Evolutionary conservation across 2,797 vertebrate genomes (phyloP).

Genomic region (Gallinago solitaria): DNA sequence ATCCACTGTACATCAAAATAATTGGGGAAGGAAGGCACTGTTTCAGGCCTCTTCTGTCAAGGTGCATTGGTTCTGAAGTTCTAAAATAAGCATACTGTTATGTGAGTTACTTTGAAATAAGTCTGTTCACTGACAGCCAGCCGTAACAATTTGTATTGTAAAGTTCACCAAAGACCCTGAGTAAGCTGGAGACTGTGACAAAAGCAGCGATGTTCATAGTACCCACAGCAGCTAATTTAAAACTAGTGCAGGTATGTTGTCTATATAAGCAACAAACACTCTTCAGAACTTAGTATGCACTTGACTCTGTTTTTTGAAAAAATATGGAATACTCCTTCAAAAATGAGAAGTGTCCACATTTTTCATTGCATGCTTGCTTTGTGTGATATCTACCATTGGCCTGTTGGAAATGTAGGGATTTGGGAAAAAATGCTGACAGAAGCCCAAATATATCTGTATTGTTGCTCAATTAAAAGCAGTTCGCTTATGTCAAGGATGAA

Average conservation of each 20-base stretch:
- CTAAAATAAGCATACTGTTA: not conserved
- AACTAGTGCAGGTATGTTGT: not conserved
- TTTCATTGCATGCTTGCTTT: not conserved
- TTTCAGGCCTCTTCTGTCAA: not conserved
- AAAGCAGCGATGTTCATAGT: not conserved
- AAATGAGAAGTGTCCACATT: not conserved
- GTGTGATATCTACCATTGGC: not conserved
- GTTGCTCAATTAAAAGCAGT: not conserved
- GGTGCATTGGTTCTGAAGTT: not conserved
- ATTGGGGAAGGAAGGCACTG: not conserved
- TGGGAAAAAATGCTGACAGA: not conserved
- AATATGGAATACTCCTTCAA: not conserved
- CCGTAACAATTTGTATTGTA: not conserved
- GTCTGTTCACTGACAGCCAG: not conserved
- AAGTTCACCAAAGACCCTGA: not conserved
- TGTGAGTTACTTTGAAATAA: not conserved
- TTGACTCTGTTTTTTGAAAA: not conserved
- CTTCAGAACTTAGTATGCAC: fast-evolving
- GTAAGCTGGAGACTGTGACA: not conserved
- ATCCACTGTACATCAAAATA: not conserved
- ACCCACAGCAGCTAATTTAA: not conserved
- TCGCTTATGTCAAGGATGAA: not conserved
- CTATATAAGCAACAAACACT: not conserved
- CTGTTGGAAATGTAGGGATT: not conserved
- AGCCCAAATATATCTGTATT: not conserved